Percentiles rank a stretch among this genome's conserved stretches.
Conservation (phyloP, 2,888 invertebrate species). For the Spilosoma lubricipeda region DNA sequence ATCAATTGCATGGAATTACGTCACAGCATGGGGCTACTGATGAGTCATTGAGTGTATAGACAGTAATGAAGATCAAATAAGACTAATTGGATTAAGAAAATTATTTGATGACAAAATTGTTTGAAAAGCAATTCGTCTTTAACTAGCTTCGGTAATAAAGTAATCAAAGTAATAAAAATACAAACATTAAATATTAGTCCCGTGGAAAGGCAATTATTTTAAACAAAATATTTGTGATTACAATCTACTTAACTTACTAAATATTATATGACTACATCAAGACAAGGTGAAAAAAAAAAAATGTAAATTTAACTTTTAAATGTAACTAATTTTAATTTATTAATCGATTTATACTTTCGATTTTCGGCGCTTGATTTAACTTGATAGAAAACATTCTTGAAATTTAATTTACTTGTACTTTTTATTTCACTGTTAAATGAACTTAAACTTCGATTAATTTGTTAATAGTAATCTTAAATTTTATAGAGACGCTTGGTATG, state of each 20-base stretch:
- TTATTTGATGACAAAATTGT: slow-evolving; percentile 9
- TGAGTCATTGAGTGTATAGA: slow-evolving; percentile 15
- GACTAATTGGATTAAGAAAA: slow-evolving; percentile 13
- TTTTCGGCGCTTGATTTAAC: too few relatives aligned
- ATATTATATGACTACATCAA: background rate
- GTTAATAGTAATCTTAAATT: background rate
- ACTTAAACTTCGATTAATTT: background rate
- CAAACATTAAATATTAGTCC: background rate
- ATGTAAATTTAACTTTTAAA: too few relatives aligned
- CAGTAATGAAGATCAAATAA: slow-evolving; percentile 19
- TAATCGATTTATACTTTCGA: too few relatives aligned
- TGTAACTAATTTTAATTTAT: too few relatives aligned
- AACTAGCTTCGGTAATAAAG: background rate
- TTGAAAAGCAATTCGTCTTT: background rate
- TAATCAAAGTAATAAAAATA: background rate
- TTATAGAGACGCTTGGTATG: too few relatives aligned
- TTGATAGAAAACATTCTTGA: too few relatives aligned
- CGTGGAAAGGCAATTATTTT: too few relatives aligned
- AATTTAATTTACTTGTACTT: too few relatives aligned
- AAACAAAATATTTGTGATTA: background rate
- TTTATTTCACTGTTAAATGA: too few relatives aligned
- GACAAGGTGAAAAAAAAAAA: too few relatives aligned
- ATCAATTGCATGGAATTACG: slow-evolving; percentile 17
- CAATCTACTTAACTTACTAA: background rate
- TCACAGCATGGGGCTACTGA: slow-evolving; percentile 29